Percentiles rank a stretch among this genome's conserved stretches.
phyloP scores from a whole-genome alignment of 2,888 invertebrate genomes.

The Polyommatus icarus region DNA sequence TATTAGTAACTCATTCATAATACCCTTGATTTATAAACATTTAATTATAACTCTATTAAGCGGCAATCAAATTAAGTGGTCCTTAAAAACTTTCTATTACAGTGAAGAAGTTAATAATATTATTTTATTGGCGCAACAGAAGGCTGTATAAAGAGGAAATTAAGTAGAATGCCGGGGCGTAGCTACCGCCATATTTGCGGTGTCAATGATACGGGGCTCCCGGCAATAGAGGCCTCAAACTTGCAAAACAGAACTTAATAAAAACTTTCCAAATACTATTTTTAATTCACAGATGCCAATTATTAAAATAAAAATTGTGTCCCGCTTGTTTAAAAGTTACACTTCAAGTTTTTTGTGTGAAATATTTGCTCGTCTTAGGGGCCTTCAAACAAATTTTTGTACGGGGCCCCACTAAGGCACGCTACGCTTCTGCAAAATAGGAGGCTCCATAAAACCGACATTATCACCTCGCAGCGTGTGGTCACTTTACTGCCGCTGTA shows the following conservation, averaged over 20 bases:
- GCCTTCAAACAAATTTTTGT: background rate
- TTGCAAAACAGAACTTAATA: too few relatives aligned
- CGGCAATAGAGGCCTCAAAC: too few relatives aligned
- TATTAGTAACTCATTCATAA: background rate
- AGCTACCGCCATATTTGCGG: background rate
- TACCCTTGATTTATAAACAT: background rate
- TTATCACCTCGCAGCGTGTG: slow-evolving; percentile 20
- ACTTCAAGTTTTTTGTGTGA: too few relatives aligned
- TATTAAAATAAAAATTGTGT: too few relatives aligned
- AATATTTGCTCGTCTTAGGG: too few relatives aligned
- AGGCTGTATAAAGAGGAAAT: slow-evolving; percentile 20
- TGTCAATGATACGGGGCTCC: background rate
- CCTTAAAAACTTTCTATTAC: slow-evolving; percentile 36
- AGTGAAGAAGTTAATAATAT: slow-evolving; percentile 5
- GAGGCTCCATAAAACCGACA: slow-evolving; percentile 20
- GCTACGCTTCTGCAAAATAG: background rate
- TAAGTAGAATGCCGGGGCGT: background rate
- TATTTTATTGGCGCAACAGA: slow-evolving; percentile 3
- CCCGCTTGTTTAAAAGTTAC: too few relatives aligned
- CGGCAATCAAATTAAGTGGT: slow-evolving; percentile 18
- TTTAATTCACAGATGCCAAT: too few relatives aligned
- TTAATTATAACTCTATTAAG: background rate
- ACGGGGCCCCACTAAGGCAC: background rate
- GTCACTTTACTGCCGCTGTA: background rate
- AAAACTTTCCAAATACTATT: too few relatives aligned